A percentile compares a stretch with the other conserved stretches of the same genome.
Evolutionary conservation across 2,797 vertebrate species (phyloP).

Genomic region (Philypnodon macrostomus): DNA sequence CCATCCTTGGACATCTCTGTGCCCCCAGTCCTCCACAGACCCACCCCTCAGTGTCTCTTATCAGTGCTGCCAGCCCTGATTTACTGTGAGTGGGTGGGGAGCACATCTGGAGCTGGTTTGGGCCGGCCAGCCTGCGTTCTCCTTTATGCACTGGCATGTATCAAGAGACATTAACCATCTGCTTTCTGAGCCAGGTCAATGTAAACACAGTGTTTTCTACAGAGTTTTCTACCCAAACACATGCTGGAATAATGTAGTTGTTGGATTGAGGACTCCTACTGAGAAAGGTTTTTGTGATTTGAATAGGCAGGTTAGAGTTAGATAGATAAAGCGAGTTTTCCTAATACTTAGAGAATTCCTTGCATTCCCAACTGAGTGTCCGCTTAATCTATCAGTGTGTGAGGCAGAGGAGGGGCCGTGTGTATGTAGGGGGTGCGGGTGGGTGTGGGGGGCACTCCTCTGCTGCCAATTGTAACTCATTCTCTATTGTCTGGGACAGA

Average conservation of each 20-base stretch:
- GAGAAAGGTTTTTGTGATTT: slow-evolving; percentile 10
- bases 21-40: slow-evolving; percentile 23
- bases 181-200: slow-evolving; percentile 31
- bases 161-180: slow-evolving; percentile 66
- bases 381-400: slow-evolving; percentile 73
- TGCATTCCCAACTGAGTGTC: slow-evolving; percentile 81
- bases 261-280: too few species aligned
- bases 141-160: slow-evolving; percentile 49
- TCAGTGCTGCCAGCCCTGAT: slow-evolving; percentile 77
- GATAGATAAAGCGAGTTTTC: slow-evolving; percentile 46
- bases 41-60: slow-evolving; percentile 61
- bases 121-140: slow-evolving; percentile 63
- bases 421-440: slow-evolving; percentile 1
- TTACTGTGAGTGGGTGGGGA: slow-evolving; percentile 78
- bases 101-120: slow-evolving; percentile 84
- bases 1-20: slow-evolving; percentile 36
- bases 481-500: slow-evolving; percentile 13
- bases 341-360: slow-evolving; percentile 88
- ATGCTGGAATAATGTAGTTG: neutral
- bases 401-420: neutral
- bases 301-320: slow-evolving; percentile 8
- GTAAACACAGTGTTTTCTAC: slow-evolving; percentile 10
- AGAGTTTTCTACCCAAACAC: slow-evolving; percentile 14
- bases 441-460: slow-evolving; percentile 49
- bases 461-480: slow-evolving; percentile 20